Evolutionary conservation across 2,113 vertebrate species (phyloP).

Genomic region (Archilochus colubris): DNA sequence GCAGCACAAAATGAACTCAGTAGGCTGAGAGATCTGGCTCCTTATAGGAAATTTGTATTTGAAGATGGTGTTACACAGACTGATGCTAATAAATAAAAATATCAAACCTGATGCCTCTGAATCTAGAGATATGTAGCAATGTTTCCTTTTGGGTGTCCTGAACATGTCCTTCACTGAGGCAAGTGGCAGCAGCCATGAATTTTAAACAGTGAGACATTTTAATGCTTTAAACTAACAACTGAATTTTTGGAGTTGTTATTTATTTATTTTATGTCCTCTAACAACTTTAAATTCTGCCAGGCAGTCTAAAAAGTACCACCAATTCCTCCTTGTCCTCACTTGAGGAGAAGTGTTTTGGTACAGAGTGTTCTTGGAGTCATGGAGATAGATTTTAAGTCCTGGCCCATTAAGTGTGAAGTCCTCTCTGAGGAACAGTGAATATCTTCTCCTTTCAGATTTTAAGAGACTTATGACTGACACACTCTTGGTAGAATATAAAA

Average conservation of each 20-base stretch:
- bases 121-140: neutral
- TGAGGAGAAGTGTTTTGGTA: neutral
- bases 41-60: neutral
- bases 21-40: neutral
- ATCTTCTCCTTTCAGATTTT: constrained; percentile 20
- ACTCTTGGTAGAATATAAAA: neutral
- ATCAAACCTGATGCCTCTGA: neutral
- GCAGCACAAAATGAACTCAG: constrained; percentile 20
- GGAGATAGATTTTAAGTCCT: neutral
- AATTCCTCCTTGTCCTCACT: neutral
- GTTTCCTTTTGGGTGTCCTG: neutral
- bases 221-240: neutral
- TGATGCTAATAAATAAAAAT: constrained; percentile 11
- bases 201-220: neutral
- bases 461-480: neutral
- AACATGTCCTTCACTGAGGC: neutral
- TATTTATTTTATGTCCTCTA: neutral
- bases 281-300: neutral
- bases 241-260: neutral
- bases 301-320: neutral
- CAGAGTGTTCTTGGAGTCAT: neutral
- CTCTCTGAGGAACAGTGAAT: neutral
- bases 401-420: neutral
- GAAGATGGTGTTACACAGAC: neutral
- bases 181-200: neutral